Percentiles rank a stretch among this genome's conserved stretches.
These are phyloP conservation scores for Bradypus variegatus DNA, from an alignment of 2,797 vertebrate genomes.

Conservation along the genomic window DNA sequence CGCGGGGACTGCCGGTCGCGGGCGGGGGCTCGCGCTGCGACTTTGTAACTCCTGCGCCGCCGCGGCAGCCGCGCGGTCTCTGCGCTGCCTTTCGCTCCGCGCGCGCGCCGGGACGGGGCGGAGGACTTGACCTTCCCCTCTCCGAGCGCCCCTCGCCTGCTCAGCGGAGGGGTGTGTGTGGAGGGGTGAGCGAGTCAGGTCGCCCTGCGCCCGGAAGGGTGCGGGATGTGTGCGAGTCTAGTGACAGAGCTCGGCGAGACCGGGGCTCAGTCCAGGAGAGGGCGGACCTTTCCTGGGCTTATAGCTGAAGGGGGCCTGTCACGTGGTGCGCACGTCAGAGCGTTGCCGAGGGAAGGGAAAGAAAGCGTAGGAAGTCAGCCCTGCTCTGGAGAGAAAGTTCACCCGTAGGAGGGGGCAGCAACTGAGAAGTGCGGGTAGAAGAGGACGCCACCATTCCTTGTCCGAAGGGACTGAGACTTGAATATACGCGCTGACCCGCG, in stretches of 20 bases:
- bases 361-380: conserved; percentile 37
- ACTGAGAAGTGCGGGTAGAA: not conserved
- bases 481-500: not conserved
- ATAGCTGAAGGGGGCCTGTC: conserved; percentile 77
- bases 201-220: conserved; percentile 31
- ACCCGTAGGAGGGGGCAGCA: not conserved
- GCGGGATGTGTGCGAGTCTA: conserved; percentile 42
- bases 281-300: conserved; percentile 82
- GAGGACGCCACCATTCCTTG: not conserved
- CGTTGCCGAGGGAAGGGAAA: not conserved
- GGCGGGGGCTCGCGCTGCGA: not conserved
- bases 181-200: not conserved
- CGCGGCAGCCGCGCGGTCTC: not conserved
- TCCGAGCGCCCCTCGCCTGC: not conserved
- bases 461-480: not conserved
- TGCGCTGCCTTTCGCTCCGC: not conserved
- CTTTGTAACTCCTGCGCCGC: conserved; percentile 68
- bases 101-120: not conserved
- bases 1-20: not conserved
- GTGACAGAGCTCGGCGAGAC: conserved; percentile 70
- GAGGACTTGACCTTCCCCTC: conserved; percentile 27
- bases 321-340: conserved; percentile 81
- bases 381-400: not conserved
- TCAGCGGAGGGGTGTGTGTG: conserved; percentile 33
- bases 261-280: conserved; percentile 81